Percentiles rank a stretch among this genome's conserved stretches.
These are phyloP conservation scores for Chaetophractus vellerosus DNA, from an alignment of 2,797 vertebrate genomes.

Conservation along the genomic window DNA sequence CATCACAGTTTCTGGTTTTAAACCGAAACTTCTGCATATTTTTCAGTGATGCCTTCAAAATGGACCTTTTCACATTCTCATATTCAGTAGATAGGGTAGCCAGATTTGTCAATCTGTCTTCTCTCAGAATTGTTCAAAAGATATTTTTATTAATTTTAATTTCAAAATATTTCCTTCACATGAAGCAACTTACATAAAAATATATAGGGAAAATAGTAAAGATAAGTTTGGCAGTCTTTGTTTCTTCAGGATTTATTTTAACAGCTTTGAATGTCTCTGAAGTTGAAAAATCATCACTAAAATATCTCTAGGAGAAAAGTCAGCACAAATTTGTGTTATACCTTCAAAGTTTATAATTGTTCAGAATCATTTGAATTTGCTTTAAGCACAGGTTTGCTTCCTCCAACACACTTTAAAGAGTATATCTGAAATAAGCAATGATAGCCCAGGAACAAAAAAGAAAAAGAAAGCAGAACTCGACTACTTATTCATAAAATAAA, in stretches of 20 bases:
- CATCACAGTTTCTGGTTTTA: constrained; percentile 16
- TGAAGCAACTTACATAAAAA: constrained; percentile 17
- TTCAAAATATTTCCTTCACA: constrained; percentile 24
- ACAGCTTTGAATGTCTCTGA: not conserved
- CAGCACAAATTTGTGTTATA: not conserved
- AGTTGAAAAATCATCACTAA: constrained; percentile 22
- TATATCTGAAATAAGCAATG: constrained; percentile 33
- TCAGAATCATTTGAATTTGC: not conserved
- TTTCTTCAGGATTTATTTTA: constrained; percentile 35
- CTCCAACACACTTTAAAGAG: constrained; percentile 40
- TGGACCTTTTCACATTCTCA: not conserved
- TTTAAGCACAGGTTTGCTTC: constrained; percentile 27
- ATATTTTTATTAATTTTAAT: constrained; percentile 27
- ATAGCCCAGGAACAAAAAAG: not conserved
- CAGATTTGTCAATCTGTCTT: constrained; percentile 20
- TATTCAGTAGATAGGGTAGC: not conserved
- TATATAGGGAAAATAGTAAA: not conserved
- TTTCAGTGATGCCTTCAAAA: constrained; percentile 54
- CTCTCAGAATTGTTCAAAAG: not conserved
- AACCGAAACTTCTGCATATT: not conserved
- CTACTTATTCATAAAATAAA: constrained; percentile 50
- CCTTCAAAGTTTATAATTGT: constrained; percentile 17
- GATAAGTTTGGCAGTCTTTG: constrained; percentile 11
- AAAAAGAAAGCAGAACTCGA: constrained; percentile 42
- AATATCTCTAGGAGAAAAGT: not conserved